phyloP scores from a whole-genome alignment of 2,888 invertebrate genomes.

The Heteromyza rotundicornis region DNA sequence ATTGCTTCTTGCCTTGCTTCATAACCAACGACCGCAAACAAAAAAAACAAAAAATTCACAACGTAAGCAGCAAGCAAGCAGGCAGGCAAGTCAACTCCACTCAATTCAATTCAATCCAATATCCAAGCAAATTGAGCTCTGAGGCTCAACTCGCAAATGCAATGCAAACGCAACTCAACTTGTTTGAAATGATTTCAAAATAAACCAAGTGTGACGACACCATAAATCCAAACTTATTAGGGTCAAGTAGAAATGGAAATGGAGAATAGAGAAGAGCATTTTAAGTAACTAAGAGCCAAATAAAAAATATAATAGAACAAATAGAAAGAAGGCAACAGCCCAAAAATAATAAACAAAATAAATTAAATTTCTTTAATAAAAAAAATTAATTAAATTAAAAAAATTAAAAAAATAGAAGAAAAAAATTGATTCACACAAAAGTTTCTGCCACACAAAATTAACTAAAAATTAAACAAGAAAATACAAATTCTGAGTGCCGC shows the following conservation, averaged over 20 bases:
- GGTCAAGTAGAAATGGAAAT: constrained; percentile 35
- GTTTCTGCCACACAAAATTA: no score
- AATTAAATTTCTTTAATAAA: neutral
- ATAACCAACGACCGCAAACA: no score
- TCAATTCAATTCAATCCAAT: constrained; percentile 2
- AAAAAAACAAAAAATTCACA: no score
- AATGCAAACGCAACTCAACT: constrained; percentile 1
- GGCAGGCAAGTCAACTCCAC: no score
- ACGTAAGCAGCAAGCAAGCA: no score
- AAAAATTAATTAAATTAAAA: neutral
- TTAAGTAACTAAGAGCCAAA: constrained; percentile 24
- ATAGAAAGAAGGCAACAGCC: neutral
- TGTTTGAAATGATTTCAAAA: constrained; percentile 26
- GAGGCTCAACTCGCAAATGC: neutral
- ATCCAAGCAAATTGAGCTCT: neutral
- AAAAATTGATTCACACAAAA: no score
- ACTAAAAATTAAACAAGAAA: no score
- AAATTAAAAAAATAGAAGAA: no score
- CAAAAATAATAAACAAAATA: neutral
- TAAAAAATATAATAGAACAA: neutral
- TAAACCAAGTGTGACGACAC: constrained; percentile 35
- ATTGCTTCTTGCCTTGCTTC: no score
- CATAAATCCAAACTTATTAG: constrained; percentile 40
- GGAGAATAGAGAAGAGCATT: neutral
- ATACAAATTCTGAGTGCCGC: no score